Evolutionary conservation across 2,797 vertebrate genomes (phyloP).

Genomic region (Heteromormyrus szaboi): DNA sequence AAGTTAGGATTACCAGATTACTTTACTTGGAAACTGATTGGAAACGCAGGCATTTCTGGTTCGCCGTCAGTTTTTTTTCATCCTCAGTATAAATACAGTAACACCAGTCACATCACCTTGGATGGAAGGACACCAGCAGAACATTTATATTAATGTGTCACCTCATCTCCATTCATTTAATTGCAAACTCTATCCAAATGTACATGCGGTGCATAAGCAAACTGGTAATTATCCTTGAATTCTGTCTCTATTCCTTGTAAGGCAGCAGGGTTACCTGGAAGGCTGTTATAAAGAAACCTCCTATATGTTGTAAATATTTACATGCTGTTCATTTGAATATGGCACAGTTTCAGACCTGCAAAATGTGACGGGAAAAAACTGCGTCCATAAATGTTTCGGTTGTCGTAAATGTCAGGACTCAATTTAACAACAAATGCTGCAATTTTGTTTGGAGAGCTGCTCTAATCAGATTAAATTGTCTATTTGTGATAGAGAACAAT

Average conservation of each 20-base stretch:
- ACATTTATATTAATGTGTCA: conserved; percentile 1
- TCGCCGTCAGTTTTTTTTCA: not conserved
- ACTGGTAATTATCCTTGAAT: conserved; percentile 2
- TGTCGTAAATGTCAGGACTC: conserved; percentile 5
- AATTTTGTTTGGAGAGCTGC: not conserved
- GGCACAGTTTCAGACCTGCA: not conserved
- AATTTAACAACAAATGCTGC: not conserved
- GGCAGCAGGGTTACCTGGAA: not conserved
- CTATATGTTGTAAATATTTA: conserved; percentile 1
- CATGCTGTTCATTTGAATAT: not conserved
- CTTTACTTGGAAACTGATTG: not conserved
- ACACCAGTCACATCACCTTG: not conserved
- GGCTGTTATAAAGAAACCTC: not conserved
- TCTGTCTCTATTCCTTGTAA: not conserved
- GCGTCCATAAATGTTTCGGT: not conserved
- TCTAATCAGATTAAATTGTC: conserved; percentile 2
- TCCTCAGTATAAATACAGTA: not conserved
- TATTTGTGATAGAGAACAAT: not conserved
- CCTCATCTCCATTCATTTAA: conserved; percentile 8
- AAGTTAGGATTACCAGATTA: conserved; percentile 7
- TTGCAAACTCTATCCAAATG: conserved; percentile 2
- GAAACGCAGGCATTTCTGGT: not conserved
- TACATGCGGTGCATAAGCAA: not conserved
- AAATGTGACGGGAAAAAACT: not conserved
- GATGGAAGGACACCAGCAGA: conserved; percentile 6